phyloP scores from a whole-genome alignment of 2,113 vertebrate species.

The Notothenia rossii region DNA sequence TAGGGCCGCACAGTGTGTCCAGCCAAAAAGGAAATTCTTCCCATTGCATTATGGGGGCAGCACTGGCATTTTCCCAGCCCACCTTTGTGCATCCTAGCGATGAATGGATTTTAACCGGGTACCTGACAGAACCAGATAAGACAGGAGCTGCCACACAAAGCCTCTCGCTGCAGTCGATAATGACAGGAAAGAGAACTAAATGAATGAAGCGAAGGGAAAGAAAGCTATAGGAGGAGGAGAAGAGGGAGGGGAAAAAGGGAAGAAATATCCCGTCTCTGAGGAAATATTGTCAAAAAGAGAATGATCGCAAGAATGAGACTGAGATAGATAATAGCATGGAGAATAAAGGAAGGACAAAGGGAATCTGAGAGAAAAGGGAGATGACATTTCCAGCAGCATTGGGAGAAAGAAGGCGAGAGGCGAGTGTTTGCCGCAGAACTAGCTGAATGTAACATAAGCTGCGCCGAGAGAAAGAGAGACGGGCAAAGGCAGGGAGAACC shows the following conservation, averaged over 20 bases:
- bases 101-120: conserved; percentile 67
- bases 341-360: conserved; percentile 64
- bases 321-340: conserved; percentile 50
- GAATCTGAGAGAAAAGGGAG: conserved; percentile 49
- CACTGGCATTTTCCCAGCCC: conserved; percentile 65
- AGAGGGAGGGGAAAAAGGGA: conserved; percentile 10
- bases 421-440: conserved; percentile 38
- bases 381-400: conserved; percentile 66
- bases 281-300: conserved; percentile 65
- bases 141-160: conserved; percentile 64
- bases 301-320: conserved; percentile 48
- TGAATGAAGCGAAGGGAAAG: conserved; percentile 10
- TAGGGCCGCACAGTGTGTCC: conserved; percentile 18
- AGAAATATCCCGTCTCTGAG: conserved; percentile 51
- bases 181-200: conserved; percentile 55
- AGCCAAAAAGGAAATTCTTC: conserved; percentile 39
- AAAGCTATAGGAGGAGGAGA: conserved; percentile 40
- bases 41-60: conserved; percentile 31
- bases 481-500: conserved; percentile 17
- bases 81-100: conserved; percentile 59
- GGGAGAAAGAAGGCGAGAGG: conserved; percentile 29
- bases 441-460: conserved; percentile 54
- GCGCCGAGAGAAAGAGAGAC: conserved; percentile 19
- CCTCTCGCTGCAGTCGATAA: conserved; percentile 55
- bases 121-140: conserved; percentile 79